Evolutionary conservation across 2,888 invertebrate species (phyloP), one percentile per base, ranked within the genome.

Genomic region (Campaea margaritaria): DNA sequence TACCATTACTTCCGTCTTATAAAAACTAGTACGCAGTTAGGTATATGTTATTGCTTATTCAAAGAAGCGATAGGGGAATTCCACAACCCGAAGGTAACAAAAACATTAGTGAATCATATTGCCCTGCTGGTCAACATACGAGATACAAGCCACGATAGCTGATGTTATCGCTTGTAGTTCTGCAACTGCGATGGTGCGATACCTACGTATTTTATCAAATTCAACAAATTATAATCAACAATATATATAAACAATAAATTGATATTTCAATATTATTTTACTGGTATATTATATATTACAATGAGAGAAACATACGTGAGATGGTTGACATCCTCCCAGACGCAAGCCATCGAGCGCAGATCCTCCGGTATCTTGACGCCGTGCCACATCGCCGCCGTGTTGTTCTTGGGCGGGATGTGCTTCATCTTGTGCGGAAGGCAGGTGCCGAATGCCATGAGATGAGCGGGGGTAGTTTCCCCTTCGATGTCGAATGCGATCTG

Each of bases 271-370:
- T n/a, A n/a, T n/a, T n/a, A n/a, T n/a, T n/a, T n/a, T n/a, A n/a
- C n/a, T n/a, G n/a, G n/a, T n/a, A 21, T 3, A 21, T 21, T 5
- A 31, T 11, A 21, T n/a, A 36, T 16, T 1, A 36, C 9, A 10
- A 31, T 7, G 9, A 27, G 13, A 21, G 3, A 43, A 10, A 72
- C 85, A 80, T 65, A 94, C 94, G 93, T 93, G 7, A 95, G 85
- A 78, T 94, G 90, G 15, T 93, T 90, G 43, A 95, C 94, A n/a
- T 93, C 94, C 12, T 93, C 90, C 94, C 94, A 95, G 0, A 95
- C 93, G 45, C 89, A 88, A 0, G 94, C 86, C 95, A 95, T 95
- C 0, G 91, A 86, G 56, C 92, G 89, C 14, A 95, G 77, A 44
- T 94, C 94, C 49, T 92, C 85, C 0, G 94, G 94, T 46, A 94